Evolutionary conservation across 2,113 vertebrate species (phyloP), one percentile per base, ranked within the genome.

Genomic region (Plestiodon gilberti): DNA sequence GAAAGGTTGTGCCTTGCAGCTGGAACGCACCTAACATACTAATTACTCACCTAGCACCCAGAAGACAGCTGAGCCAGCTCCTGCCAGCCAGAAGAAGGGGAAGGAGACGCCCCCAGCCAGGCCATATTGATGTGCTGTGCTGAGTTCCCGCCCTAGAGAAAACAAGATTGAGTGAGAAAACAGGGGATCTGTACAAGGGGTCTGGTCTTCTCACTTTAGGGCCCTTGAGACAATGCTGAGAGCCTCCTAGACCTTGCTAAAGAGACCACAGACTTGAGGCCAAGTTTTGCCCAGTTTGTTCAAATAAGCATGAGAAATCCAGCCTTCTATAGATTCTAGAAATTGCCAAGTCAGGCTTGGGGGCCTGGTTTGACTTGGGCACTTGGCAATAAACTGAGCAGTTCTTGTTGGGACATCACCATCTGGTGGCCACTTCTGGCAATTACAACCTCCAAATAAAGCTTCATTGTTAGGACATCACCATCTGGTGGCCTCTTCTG

Each of bases 61-160:
- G 95, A 99, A 99, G 81, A 98, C 98, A 0, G 98, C 98, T 0
- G 98, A 94, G 48, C 98, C 98, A 0, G 98, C 98, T 2, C 98
- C 98, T 0, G 98, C 98, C 88, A 99, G 93, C 98, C 98, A 99
- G 96, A 99, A 99, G 71, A 98, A 98, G 1, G 98, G 98, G 18
- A 99, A 97, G 81, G 98, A 98, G 35, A 98, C 81, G 0, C 92
- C 96, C 57, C 98, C 98, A 0, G 98, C 98, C 88, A 98, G 93
- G 30, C 97, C 95, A 61, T 98, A 96, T 94, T 98, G 98, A 87
- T 98, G 98, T 11, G 97, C 98, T 0, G 96, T 95, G 55, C 88
- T 97, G 82, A 98, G 87, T 91, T 98, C 97, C 69, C 96, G 97
- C 43, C 98, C 98, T 99, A 91, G 25, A 40, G 87, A 71, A n/a